A percentile compares a stretch with the other conserved stretches of the same genome.
phyloP scores from a whole-genome alignment of 2,113 vertebrate genomes.

The Rafetus swinhoei region DNA sequence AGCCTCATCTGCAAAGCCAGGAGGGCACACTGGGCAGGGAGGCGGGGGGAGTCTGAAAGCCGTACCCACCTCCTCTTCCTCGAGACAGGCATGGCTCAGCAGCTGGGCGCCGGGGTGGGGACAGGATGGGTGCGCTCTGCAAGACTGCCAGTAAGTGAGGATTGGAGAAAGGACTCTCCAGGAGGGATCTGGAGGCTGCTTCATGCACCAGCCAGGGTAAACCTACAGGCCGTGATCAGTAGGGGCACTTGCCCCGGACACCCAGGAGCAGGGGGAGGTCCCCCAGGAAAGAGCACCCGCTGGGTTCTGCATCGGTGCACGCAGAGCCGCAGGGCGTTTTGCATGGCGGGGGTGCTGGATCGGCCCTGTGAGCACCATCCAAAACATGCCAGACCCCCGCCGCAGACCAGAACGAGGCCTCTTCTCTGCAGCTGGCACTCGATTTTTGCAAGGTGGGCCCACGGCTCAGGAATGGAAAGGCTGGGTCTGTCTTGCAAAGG shows the following conservation, averaged over 20 bases:
- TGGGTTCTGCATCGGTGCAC: background rate
- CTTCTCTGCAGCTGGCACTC: background rate
- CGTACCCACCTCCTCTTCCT: background rate
- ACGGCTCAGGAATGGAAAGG: background rate
- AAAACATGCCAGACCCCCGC: too few relatives aligned
- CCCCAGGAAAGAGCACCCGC: background rate
- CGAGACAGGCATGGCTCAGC: background rate
- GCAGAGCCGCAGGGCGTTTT: too few relatives aligned
- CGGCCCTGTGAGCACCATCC: background rate
- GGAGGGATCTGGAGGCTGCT: background rate
- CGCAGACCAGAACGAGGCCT: background rate
- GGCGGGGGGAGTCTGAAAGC: slow-evolving; percentile 36
- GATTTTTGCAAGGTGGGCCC: background rate
- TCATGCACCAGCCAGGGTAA: background rate
- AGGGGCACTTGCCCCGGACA: background rate
- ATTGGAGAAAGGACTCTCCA: background rate
- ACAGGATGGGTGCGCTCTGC: background rate
- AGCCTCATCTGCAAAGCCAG: slow-evolving; percentile 26
- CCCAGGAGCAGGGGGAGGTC: background rate
- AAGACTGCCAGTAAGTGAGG: slow-evolving; percentile 8
- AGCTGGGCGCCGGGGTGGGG: background rate
- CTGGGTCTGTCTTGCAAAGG: fast-evolving
- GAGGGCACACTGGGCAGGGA: background rate
- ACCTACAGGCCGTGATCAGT: background rate
- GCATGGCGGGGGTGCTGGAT: background rate